These are phyloP conservation scores for Mystacornis crossleyi DNA, from an alignment of 2,113 vertebrate species.

Conservation along the genomic window DNA sequence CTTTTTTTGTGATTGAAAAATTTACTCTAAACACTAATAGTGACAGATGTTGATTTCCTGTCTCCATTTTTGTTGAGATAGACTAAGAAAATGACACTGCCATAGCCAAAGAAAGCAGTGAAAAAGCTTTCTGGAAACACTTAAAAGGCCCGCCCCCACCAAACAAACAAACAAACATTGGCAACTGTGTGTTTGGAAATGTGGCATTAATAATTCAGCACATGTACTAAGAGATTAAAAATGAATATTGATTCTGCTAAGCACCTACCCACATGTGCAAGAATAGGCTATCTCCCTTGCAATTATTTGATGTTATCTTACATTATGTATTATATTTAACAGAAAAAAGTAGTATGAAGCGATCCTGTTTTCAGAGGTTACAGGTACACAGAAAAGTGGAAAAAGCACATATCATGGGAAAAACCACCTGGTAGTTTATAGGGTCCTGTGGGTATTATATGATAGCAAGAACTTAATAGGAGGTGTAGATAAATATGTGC, in stretches of 20 bases:
- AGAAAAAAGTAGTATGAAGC: not conserved
- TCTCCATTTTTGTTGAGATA: not conserved
- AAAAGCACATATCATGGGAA: not conserved
- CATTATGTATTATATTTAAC: not conserved
- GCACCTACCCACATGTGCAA: not conserved
- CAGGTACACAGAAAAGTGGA: not conserved
- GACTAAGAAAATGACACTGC: not conserved
- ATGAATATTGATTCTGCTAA: not conserved
- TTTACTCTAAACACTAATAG: not conserved
- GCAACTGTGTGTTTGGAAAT: not conserved
- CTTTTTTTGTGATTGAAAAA: not conserved
- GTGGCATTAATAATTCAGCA: not conserved
- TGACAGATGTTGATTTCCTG: not conserved
- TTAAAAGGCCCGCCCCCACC: accelerated
- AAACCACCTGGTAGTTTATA: not conserved
- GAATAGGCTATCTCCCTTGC: not conserved
- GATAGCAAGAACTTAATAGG: not conserved
- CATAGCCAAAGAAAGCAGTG: not conserved
- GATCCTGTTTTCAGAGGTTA: not conserved
- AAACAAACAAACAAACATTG: not conserved
- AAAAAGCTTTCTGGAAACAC: not conserved
- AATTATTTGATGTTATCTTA: not conserved
- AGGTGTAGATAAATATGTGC: not conserved
- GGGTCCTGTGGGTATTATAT: not conserved
- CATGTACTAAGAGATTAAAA: not conserved